Conservation (phyloP, 2,888 invertebrate species). For the Liodrosophila aerea region DNA sequence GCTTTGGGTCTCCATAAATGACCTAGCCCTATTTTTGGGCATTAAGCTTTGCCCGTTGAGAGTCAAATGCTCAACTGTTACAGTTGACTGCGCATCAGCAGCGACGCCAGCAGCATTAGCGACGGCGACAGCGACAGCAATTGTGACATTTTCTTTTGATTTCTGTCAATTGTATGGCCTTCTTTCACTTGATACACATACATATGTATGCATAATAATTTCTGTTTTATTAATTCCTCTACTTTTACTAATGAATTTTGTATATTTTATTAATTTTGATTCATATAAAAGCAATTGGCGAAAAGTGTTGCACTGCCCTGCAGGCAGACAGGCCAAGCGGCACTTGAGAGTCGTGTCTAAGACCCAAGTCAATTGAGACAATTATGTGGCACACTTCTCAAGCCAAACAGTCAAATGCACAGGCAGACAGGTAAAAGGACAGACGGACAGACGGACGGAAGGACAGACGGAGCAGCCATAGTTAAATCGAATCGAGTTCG, state of each 20-base stretch:
- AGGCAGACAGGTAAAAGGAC: too few relatives aligned
- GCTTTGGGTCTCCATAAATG: conserved; percentile 45
- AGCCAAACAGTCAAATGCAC: neutral
- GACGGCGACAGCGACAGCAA: conserved; percentile 18
- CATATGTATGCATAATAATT: neutral
- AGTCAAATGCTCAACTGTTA: conserved; percentile 36
- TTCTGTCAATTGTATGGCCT: conserved; percentile 15
- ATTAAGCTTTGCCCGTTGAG: conserved; percentile 42
- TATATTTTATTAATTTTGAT: too few relatives aligned
- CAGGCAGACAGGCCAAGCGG: too few relatives aligned
- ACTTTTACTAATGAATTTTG: neutral
- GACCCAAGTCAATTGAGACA: conserved; percentile 1
- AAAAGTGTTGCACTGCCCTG: too few relatives aligned
- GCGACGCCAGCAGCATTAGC: too few relatives aligned
- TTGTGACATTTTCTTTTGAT: conserved; percentile 42
- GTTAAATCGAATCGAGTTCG: too few relatives aligned
- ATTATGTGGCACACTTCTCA: neutral
- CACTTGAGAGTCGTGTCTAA: neutral
- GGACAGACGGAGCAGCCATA: neutral
- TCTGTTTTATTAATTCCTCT: too few relatives aligned
- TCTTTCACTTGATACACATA: neutral
- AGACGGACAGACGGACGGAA: neutral
- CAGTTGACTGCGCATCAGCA: conserved; percentile 30
- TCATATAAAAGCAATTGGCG: too few relatives aligned
- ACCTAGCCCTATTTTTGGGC: conserved; percentile 75